A percentile compares a stretch with the other conserved stretches of the same genome.
Evolutionary conservation across 2,888 invertebrate species (phyloP).

Genomic region (Ornithoptera alexandrae): DNA sequence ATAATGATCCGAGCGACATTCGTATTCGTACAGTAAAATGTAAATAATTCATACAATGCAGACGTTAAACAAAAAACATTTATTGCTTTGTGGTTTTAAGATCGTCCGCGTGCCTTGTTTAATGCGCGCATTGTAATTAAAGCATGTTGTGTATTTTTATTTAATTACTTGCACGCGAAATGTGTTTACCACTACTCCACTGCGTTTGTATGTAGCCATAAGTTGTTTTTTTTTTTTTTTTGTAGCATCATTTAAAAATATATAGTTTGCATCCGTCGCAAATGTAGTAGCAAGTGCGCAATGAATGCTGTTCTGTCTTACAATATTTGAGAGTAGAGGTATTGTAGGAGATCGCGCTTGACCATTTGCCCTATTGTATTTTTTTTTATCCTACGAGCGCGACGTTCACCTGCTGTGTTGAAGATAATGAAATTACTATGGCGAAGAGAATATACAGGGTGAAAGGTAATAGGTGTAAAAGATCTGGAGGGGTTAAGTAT

Average conservation of each 20-base stretch:
- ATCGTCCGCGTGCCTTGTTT: constrained; percentile 8
- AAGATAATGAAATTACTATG: no score
- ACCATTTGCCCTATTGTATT: neutral
- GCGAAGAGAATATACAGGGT: no score
- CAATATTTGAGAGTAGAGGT: neutral
- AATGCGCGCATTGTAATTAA: constrained; percentile 12
- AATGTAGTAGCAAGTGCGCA: neutral
- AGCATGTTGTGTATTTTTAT: neutral
- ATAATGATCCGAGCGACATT: constrained; percentile 9
- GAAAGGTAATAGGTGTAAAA: no score
- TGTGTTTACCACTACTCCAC: neutral
- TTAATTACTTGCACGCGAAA: constrained; percentile 6
- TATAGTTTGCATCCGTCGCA: no score
- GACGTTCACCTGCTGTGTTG: no score
- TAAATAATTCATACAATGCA: constrained; percentile 13
- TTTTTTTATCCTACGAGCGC: no score
- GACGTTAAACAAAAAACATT: constrained; percentile 16
- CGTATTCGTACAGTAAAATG: neutral
- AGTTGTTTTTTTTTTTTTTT: no score
- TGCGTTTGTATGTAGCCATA: no score
- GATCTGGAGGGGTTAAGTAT: no score
- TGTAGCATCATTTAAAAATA: no score
- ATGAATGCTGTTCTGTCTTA: neutral
- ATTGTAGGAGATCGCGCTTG: neutral
- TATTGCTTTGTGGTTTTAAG: constrained; percentile 12